Percentiles rank a stretch among this genome's conserved stretches.
Evolutionary conservation across 1,140 invertebrate species (phyloP).

Genomic region (Frieseomelitta varia): DNA sequence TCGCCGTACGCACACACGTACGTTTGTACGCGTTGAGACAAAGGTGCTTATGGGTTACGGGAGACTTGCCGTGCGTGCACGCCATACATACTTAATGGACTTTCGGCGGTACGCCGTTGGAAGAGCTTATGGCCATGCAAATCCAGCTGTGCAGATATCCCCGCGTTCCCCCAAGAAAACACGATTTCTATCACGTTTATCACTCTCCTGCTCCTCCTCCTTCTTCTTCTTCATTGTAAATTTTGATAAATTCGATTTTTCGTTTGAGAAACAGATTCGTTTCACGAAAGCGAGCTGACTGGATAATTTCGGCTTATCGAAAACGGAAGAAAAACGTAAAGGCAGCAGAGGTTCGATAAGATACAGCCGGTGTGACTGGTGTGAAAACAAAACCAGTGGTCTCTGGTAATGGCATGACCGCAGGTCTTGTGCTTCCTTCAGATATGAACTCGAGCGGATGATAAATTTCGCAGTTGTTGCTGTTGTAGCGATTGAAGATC

Average conservation of each 20-base stretch:
- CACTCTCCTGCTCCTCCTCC: neutral
- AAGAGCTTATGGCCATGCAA: conserved; percentile 40
- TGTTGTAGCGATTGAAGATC: neutral
- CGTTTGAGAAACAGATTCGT: neutral
- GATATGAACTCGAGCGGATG: neutral
- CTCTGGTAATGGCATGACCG: neutral
- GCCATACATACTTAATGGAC: conserved; percentile 54
- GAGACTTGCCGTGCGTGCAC: conserved; percentile 45
- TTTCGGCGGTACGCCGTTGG: conserved; percentile 45
- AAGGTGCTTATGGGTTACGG: conserved; percentile 55
- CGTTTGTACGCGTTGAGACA: conserved; percentile 40
- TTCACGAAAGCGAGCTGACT: neutral
- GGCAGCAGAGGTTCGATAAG: conserved; percentile 21
- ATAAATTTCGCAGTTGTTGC: neutral
- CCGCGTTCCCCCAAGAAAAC: conserved; percentile 1
- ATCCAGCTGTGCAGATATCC: conserved; percentile 47
- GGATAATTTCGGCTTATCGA: conserved; percentile 13
- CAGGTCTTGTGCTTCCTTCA: neutral
- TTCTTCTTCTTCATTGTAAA: neutral
- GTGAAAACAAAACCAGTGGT: neutral
- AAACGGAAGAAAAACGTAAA: conserved; percentile 37
- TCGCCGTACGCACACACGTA: conserved; percentile 2
- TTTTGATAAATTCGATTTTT: neutral
- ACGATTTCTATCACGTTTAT: conserved; percentile 35
- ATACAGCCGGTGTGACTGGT: neutral